Conservation (phyloP, 2,888 invertebrate genomes). For the Dynastes grantii region DNA sequence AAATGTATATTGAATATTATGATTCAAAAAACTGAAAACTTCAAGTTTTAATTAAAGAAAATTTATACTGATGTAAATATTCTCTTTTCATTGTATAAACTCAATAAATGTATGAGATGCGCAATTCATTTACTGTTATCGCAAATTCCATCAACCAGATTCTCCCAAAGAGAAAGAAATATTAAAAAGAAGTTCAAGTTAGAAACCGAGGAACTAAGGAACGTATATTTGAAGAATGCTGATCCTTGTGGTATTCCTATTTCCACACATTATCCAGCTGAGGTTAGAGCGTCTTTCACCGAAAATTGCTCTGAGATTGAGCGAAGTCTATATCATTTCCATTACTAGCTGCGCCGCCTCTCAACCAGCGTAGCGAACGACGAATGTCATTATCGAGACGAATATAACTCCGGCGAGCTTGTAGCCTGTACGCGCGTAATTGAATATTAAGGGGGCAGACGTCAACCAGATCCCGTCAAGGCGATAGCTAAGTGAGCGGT, state of each 20-base stretch:
- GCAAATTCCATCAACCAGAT: no score
- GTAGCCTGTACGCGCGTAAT: conserved; percentile 44
- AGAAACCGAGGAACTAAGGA: no score
- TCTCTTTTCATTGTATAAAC: no score
- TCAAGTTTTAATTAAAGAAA: no score
- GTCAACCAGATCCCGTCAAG: conserved; percentile 36
- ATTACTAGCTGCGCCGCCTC: conserved; percentile 23
- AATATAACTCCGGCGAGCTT: conserved; percentile 29
- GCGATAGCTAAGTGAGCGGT: conserved; percentile 39
- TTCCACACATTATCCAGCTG: neutral
- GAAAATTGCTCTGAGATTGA: conserved; percentile 41
- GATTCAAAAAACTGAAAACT: no score
- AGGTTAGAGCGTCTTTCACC: conserved; percentile 1
- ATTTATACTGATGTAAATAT: no score
- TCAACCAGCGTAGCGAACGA: neutral
- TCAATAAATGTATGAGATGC: no score
- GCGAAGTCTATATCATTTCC: conserved; percentile 31
- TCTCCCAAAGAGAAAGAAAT: neutral
- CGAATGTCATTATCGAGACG: conserved; percentile 37
- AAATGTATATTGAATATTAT: no score
- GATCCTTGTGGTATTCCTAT: neutral
- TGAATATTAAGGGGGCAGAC: conserved; percentile 47
- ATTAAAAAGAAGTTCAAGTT: neutral
- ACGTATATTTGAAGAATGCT: no score
- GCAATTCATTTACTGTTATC: no score